Base-by-base conservation (phyloP, 2,113 vertebrate species). In the Bungarus multicinctus region DNA sequence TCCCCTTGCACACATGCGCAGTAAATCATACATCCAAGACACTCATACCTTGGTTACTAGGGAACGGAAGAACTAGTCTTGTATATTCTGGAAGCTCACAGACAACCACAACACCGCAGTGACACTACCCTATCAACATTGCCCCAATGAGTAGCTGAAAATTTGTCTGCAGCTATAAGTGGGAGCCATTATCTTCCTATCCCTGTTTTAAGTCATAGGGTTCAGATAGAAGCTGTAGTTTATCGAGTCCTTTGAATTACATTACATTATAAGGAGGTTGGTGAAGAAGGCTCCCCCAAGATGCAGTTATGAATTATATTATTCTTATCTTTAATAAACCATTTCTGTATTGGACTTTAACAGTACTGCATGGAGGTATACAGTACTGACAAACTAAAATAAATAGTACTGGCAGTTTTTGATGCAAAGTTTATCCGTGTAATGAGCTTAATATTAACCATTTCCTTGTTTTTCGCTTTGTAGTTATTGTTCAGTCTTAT, bases 181-280 rank as follows among this genome's bases (percentile, higher is more conserved):
- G 34, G 18, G 34, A 39, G 18, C 69, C n/a, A 81, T 34, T 81
- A 39, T 34, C 5, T 81, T 39, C 34, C 69, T 81, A 81, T 81
- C 18, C 69, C 34, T 39, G 34, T 39, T 81, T 39, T 39, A n/a
- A 23, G 85, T 30, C 60, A 69, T 69, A 69, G 4, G 12, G 4
- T 22, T 93, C 54, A 60, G n/a, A n/a, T n/a, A n/a, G n/a, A n/a
- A n/a, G n/a, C n/a, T 91, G 95, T 95, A 93, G 69, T 39, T 20
- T 54, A 30, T 95, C 87, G 93, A 96, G 89, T 91, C 86, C 90
- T 22, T 55, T 96, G 60, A 90, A 95, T 95, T 95, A 95, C 89
- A 52, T 94, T 93, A 93, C 94, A 81, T 88, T 92, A 95, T 95
- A 96, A 95, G 94, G 60, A 91, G 95, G 95, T 94, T 93, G 85